phyloP scores from a whole-genome alignment of 2,888 invertebrate species.

The Ectemnius lituratus region DNA sequence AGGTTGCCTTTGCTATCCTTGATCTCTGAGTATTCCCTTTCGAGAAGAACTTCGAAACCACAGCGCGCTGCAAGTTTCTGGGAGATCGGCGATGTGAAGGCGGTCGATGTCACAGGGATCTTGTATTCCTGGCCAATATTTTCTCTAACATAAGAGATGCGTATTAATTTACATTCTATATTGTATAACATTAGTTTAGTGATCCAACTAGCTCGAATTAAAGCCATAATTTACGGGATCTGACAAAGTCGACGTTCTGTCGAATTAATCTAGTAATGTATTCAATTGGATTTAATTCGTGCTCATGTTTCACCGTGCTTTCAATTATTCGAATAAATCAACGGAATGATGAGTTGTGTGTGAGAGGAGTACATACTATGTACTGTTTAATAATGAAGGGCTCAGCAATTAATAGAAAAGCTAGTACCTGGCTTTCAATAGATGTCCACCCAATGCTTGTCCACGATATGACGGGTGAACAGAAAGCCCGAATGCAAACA shows the following conservation, averaged over 20 bases:
- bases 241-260: not conserved
- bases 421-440: conserved; percentile 64
- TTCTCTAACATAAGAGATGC: conserved; percentile 40
- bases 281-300: not conserved
- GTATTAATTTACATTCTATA: not conserved
- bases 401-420: too few species aligned
- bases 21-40: conserved; percentile 47
- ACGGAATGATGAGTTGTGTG: not conserved
- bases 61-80: conserved; percentile 62
- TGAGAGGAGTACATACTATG: too few species aligned
- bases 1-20: conserved; percentile 54
- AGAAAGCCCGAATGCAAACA: conserved; percentile 70
- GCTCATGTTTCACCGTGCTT: conserved; percentile 2
- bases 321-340: not conserved
- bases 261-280: not conserved
- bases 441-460: conserved; percentile 62
- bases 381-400: too few species aligned
- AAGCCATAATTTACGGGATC: not conserved
- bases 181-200: not conserved
- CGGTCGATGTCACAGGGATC: conserved; percentile 58
- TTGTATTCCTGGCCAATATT: conserved; percentile 63
- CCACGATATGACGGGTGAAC: conserved; percentile 70
- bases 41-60: conserved; percentile 56
- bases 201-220: not conserved
- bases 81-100: conserved; percentile 61